Percentiles rank a stretch among this genome's conserved stretches.
Conservation (phyloP, 1,140 invertebrate genomes). For the Anastatus disparis region DNA sequence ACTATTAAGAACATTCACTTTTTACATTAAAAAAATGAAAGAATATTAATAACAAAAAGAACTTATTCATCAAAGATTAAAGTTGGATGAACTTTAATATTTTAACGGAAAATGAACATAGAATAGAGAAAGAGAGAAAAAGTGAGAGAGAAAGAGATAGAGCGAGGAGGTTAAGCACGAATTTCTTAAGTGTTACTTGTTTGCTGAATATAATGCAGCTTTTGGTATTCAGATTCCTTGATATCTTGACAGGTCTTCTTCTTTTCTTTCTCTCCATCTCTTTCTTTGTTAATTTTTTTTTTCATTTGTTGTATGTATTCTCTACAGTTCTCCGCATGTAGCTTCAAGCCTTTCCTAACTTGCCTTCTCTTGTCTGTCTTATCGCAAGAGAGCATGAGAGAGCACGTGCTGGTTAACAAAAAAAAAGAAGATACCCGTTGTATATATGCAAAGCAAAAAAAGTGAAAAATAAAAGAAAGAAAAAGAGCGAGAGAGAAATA, state of each 20-base stretch:
- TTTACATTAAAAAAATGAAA: too few species aligned
- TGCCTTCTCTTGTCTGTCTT: constrained; percentile 21
- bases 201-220: constrained; percentile 15
- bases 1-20: too few species aligned
- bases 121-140: background rate
- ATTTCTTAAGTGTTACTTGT: constrained; percentile 2
- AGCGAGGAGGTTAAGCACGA: background rate
- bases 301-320: too few species aligned
- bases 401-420: background rate
- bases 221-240: constrained; percentile 24
- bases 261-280: background rate
- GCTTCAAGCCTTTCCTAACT: constrained; percentile 6
- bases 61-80: too few species aligned
- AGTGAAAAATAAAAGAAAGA: too few species aligned
- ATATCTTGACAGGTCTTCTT: constrained; percentile 27
- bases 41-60: too few species aligned
- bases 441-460: too few species aligned
- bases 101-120: too few species aligned
- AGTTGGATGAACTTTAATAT: too few species aligned
- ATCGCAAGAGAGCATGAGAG: too few species aligned
- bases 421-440: too few species aligned
- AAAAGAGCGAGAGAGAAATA: too few species aligned
- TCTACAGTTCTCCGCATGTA: background rate
- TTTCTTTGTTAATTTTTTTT: background rate
- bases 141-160: background rate